Conservation (phyloP, 2,113 vertebrate species). For the Megaceryle maxima region DNA sequence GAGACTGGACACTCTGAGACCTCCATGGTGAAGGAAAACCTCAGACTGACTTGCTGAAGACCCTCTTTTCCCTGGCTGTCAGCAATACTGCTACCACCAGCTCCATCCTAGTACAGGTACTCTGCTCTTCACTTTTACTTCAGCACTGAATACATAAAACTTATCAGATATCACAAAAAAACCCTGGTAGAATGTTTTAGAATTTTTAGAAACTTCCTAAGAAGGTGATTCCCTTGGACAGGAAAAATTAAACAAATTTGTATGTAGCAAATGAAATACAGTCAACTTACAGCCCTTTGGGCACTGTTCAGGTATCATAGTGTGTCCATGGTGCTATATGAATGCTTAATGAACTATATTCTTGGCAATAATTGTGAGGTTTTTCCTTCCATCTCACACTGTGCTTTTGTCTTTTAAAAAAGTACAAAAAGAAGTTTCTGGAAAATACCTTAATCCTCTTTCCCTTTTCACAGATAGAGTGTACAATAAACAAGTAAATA, state of each 20-base stretch:
- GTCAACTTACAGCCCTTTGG: background rate
- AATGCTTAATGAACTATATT: background rate
- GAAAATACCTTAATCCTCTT: background rate
- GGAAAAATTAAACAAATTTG: background rate
- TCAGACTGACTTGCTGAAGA: background rate
- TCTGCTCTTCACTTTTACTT: background rate
- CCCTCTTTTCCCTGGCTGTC: background rate
- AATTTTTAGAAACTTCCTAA: background rate
- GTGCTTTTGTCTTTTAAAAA: background rate
- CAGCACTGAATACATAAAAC: background rate
- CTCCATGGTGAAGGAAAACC: background rate
- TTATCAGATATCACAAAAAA: background rate
- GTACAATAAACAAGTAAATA: background rate
- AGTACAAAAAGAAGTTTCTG: background rate
- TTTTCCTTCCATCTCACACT: background rate
- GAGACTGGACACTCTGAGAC: background rate
- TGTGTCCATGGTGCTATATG: background rate
- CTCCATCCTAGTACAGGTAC: background rate
- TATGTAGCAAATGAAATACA: background rate
- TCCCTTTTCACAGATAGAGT: background rate
- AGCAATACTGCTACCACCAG: accelerated
- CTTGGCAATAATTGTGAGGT: background rate
- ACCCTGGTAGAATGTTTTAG: background rate
- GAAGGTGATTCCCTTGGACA: background rate
- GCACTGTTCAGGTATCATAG: background rate